These are phyloP conservation scores for Psilanteris sp. DNA, from an alignment of 1,140 invertebrate genomes.

Conservation along the genomic window DNA sequence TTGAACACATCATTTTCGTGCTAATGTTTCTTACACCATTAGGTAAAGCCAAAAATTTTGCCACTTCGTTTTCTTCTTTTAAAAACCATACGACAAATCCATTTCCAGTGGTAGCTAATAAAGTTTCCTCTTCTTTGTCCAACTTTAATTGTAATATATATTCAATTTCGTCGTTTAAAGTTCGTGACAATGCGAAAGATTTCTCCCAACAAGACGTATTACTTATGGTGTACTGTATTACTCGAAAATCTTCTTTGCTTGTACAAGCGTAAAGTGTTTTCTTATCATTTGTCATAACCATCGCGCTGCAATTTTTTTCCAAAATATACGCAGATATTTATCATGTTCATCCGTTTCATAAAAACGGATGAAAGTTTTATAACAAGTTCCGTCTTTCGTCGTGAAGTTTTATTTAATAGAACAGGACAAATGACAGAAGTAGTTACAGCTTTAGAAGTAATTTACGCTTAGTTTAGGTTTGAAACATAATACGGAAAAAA, in stretches of 20 bases:
- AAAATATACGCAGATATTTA: slow-evolving; percentile 19
- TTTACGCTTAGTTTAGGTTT: slow-evolving; percentile 2
- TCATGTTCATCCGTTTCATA: slow-evolving; percentile 12
- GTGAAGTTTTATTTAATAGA: slow-evolving; percentile 24
- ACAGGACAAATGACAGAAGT: slow-evolving; percentile 21
- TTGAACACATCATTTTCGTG: slow-evolving; percentile 92
- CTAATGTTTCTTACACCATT: slow-evolving; percentile 96
- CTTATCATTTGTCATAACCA: slow-evolving; percentile 82
- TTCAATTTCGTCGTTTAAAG: slow-evolving; percentile 85
- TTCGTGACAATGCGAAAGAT: slow-evolving; percentile 82
- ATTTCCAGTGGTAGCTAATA: slow-evolving; percentile 91
- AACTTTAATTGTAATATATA: slow-evolving; percentile 90
- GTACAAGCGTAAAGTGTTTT: slow-evolving; percentile 83
- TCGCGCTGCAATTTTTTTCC: slow-evolving; percentile 80
- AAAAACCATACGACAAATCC: slow-evolving; percentile 90
- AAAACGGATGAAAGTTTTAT: neutral
- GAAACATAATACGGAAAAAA: neutral
- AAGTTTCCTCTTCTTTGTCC: slow-evolving; percentile 88
- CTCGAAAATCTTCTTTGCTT: slow-evolving; percentile 80
- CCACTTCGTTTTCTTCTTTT: slow-evolving; percentile 76
- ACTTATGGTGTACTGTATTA: slow-evolving; percentile 81
- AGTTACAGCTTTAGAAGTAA: slow-evolving; percentile 13
- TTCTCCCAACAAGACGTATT: slow-evolving; percentile 83
- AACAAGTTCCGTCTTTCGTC: slow-evolving; percentile 5
- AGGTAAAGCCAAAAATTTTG: slow-evolving; percentile 88